Percentiles rank a stretch among this genome's conserved stretches.
Evolutionary conservation across 2,888 invertebrate species (phyloP).

Genomic region (Polydrusus pterygomalis): DNA sequence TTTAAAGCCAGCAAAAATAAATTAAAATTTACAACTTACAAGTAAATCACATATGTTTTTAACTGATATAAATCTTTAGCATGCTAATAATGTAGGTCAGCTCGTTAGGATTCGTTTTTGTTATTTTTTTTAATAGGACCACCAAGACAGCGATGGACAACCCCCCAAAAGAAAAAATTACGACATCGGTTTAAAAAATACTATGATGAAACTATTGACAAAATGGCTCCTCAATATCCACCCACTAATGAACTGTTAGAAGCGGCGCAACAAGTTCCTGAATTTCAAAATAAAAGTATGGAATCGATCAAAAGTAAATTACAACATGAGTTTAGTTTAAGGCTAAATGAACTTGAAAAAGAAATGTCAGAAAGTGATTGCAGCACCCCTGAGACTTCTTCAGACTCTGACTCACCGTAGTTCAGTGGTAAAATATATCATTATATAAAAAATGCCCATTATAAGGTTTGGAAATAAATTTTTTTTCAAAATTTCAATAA

Average conservation of each 20-base stretch:
- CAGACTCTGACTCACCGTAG: not conserved
- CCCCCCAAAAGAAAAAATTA: slow-evolving; percentile 1
- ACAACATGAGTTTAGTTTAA: not conserved
- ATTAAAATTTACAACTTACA: not conserved
- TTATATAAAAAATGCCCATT: too few relatives aligned
- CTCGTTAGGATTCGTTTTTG: too few relatives aligned
- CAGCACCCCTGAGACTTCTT: not conserved
- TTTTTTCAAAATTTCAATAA: too few relatives aligned
- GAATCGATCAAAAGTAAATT: not conserved
- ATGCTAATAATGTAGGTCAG: too few relatives aligned
- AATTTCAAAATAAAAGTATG: not conserved
- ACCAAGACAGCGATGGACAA: not conserved
- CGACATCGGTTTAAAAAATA: not conserved
- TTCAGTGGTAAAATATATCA: too few relatives aligned
- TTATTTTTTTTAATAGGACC: not conserved
- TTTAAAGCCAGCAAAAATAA: not conserved
- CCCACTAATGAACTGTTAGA: not conserved
- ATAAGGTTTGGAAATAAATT: too few relatives aligned
- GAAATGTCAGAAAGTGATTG: not conserved
- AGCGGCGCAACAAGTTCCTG: not conserved
- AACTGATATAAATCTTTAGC: too few relatives aligned
- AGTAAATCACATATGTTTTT: not conserved
- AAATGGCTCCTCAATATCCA: not conserved
- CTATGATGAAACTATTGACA: not conserved
- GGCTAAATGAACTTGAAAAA: not conserved